phyloP scores from a whole-genome alignment of 2,888 invertebrate species.

The Amorpha juglandis region DNA sequence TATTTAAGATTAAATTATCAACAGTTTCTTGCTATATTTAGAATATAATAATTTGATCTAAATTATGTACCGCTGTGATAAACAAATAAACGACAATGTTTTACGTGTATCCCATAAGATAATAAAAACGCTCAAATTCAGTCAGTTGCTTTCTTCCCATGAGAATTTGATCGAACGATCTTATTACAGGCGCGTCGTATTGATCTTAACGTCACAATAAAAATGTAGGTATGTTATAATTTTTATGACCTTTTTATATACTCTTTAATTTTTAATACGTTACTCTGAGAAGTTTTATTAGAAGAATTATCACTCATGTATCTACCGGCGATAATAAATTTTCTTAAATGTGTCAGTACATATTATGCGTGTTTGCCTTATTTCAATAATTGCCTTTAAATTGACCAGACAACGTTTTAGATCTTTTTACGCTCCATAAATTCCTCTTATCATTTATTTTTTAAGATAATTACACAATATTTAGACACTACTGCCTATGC shows the following conservation, averaged over 20 bases:
- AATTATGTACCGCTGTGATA: neutral
- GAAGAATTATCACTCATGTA: neutral
- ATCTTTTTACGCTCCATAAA: too few relatives aligned
- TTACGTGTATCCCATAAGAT: conserved; percentile 24
- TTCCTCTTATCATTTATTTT: too few relatives aligned
- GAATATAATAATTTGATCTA: too few relatives aligned
- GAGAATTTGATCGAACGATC: conserved; percentile 18
- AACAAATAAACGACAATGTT: conserved; percentile 2
- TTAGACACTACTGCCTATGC: too few relatives aligned
- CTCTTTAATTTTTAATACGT: conserved; percentile 18
- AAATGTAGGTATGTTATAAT: conserved; percentile 28
- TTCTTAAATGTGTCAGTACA: neutral
- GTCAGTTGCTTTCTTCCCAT: conserved; percentile 9
- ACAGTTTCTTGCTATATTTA: too few relatives aligned
- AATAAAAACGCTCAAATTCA: conserved; percentile 11
- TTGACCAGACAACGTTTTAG: neutral
- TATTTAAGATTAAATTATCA: too few relatives aligned
- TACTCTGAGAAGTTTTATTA: too few relatives aligned
- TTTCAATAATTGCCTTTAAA: too few relatives aligned
- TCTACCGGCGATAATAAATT: neutral
- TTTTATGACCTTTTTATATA: conserved; percentile 1
- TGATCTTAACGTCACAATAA: conserved; percentile 11
- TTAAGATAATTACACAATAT: too few relatives aligned
- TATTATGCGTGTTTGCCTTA: too few relatives aligned
- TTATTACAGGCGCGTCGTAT: conserved; percentile 5